Evolutionary conservation across 1,140 invertebrate genomes (phyloP), one percentile per base, ranked within the genome.

Genomic region (Semibalanus balanoides): DNA sequence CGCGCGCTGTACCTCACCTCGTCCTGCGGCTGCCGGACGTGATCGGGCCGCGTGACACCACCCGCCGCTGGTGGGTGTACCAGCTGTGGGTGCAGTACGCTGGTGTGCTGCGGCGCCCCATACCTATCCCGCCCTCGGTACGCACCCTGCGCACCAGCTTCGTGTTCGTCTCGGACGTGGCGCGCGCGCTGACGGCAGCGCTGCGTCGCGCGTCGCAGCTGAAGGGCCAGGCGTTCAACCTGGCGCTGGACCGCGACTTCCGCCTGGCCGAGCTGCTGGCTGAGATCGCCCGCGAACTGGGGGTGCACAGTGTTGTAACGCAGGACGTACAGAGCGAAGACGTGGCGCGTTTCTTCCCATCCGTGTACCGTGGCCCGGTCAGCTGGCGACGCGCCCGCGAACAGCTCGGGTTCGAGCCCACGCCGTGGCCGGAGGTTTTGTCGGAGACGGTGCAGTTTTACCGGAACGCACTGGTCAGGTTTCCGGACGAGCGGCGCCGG

Each of bases 1-100:
- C 14, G 51, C 51, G 51, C 14, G 51, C 14, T 19, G 51, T 64
- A 19, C 51, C 51, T 7, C 51, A 64, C 51, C 11, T 87, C 25
- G 81, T 84, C 30, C 79, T 87, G 0, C 80, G 86, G 31, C 80
- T 87, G 71, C 85, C 86, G 0, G 86, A 87, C 78, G 86, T 87
- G 0, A 79, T 87, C 40, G 86, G 86, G 31, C 83, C 85, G 43
- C 77, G 85, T 31, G 86, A 87, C 77, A 85, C 82, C 35, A 86
- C 85, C 0, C 81, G 85, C 76, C 77, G 86, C 9, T 86, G 82
- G 81, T 86, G 85, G 86, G 82, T 84, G 0, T 87, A 86, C 80
- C 85, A 86, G 76, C 72, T 86, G 64, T 86, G 85, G 86, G 80
- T 86, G 30, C 79, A 83, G 78, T 82, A 85, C 74, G 80, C 78